Evolutionary conservation across 2,888 invertebrate genomes (phyloP).

Genomic region (Strigamia crassipes): DNA sequence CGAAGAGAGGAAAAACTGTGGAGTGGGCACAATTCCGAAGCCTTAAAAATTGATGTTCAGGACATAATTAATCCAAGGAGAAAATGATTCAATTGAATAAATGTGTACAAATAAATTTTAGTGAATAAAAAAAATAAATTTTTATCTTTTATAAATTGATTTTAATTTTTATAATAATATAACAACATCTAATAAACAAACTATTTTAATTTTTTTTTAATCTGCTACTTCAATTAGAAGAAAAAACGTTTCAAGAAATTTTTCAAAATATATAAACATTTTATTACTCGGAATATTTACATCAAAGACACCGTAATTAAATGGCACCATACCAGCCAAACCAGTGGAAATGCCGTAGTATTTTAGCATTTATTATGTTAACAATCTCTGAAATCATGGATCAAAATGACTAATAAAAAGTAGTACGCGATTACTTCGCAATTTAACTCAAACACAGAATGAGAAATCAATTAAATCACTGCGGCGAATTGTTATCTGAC

Average conservation of each 20-base stretch:
- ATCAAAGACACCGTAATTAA: not conserved
- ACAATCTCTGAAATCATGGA: not conserved
- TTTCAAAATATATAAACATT: not conserved
- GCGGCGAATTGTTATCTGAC: conserved; percentile 33
- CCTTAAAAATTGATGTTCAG: not conserved
- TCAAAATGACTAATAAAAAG: not conserved
- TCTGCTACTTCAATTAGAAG: no score
- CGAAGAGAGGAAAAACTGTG: not conserved
- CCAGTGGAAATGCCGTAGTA: conserved; percentile 15
- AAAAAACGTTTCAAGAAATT: not conserved
- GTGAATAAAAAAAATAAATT: not conserved
- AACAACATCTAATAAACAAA: no score
- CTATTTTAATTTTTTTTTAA: no score
- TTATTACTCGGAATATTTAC: conserved; percentile 1
- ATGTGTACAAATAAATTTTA: not conserved
- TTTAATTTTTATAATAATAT: not conserved
- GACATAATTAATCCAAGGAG: not conserved
- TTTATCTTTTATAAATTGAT: not conserved
- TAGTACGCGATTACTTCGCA: not conserved
- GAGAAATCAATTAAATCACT: not conserved
- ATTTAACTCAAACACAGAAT: not conserved
- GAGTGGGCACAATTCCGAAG: not conserved
- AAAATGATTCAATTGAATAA: not conserved
- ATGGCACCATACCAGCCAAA: conserved; percentile 34
- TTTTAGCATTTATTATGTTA: not conserved